A percentile compares a stretch with the other conserved stretches of the same genome.
These are phyloP conservation scores for Odontocolon sp. DNA, from an alignment of 2,888 invertebrate species.

Conservation along the genomic window DNA sequence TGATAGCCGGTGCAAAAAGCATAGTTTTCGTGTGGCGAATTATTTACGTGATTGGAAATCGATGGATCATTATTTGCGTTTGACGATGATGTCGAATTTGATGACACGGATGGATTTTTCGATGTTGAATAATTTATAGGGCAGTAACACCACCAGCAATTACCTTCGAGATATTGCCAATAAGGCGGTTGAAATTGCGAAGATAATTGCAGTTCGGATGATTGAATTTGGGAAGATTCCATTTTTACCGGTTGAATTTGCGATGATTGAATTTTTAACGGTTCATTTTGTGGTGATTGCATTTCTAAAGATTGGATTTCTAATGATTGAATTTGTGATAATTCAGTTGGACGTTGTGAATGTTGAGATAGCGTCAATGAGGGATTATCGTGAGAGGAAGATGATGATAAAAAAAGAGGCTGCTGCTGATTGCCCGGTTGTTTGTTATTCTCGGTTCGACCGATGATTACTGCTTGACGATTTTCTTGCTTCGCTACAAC, in stretches of 20 bases:
- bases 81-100: conserved; percentile 25
- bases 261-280: not conserved
- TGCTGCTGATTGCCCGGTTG: conserved; percentile 76
- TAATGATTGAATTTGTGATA: not conserved
- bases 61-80: conserved; percentile 28
- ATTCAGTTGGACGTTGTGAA: conserved; percentile 10
- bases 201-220: no score
- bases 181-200: conserved; percentile 38
- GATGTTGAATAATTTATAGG: conserved; percentile 55
- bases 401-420: conserved; percentile 69
- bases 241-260: not conserved
- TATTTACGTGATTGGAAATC: conserved; percentile 22
- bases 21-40: conserved; percentile 32
- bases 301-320: not conserved
- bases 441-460: conserved; percentile 75
- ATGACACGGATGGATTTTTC: conserved; percentile 53
- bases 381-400: conserved; percentile 63
- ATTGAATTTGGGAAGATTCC: not conserved
- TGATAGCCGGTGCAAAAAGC: conserved; percentile 8
- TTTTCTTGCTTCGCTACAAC: conserved; percentile 79
- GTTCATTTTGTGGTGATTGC: not conserved
- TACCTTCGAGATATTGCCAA: conserved; percentile 67
- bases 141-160: conserved; percentile 70
- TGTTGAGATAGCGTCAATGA: conserved; percentile 67
- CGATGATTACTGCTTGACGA: conserved; percentile 76